These are phyloP conservation scores for Chelon labrosus DNA, from an alignment of 2,797 vertebrate species.

Conservation along the genomic window DNA sequence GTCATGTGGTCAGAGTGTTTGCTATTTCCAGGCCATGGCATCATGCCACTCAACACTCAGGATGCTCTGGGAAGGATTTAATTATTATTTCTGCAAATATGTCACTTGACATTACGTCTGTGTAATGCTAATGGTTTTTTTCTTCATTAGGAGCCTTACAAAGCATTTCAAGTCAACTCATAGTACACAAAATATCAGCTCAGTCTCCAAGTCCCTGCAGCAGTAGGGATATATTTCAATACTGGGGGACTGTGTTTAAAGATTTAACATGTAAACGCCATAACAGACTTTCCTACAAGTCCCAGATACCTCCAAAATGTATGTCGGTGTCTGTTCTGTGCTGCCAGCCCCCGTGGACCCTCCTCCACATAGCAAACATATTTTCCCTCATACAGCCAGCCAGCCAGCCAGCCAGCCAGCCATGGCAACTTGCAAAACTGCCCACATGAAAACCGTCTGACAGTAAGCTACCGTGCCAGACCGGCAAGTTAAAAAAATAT, in stretches of 20 bases:
- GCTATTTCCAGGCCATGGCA: slow-evolving; percentile 46
- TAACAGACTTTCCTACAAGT: slow-evolving; percentile 19
- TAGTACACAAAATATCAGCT: not conserved
- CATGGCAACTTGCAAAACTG: slow-evolving; percentile 60
- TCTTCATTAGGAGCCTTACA: slow-evolving; percentile 30
- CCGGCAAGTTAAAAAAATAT: slow-evolving; percentile 55
- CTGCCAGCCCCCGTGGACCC: slow-evolving; percentile 39
- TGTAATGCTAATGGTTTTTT: slow-evolving; percentile 12
- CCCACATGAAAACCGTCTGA: slow-evolving; percentile 62
- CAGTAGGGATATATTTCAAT: slow-evolving; percentile 3
- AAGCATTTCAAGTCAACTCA: slow-evolving; percentile 3
- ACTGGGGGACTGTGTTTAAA: not conserved
- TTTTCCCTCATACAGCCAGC: slow-evolving; percentile 47
- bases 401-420: slow-evolving; percentile 41
- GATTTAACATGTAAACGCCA: slow-evolving; percentile 22
- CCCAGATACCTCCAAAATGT: slow-evolving; percentile 25
- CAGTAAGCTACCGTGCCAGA: slow-evolving; percentile 64
- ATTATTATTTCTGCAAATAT: slow-evolving; percentile 22
- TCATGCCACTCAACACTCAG: slow-evolving; percentile 37
- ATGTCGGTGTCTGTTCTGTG: slow-evolving; percentile 35
- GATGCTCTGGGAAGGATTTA: slow-evolving; percentile 29
- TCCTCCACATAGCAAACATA: slow-evolving; percentile 75
- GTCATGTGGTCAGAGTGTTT: slow-evolving; percentile 15
- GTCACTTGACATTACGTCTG: slow-evolving; percentile 6
- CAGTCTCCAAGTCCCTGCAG: not conserved